A percentile compares a stretch with the other conserved stretches of the same genome.
These are phyloP conservation scores for Dascillus cervinus DNA, from an alignment of 2,888 invertebrate genomes.

Conservation along the genomic window DNA sequence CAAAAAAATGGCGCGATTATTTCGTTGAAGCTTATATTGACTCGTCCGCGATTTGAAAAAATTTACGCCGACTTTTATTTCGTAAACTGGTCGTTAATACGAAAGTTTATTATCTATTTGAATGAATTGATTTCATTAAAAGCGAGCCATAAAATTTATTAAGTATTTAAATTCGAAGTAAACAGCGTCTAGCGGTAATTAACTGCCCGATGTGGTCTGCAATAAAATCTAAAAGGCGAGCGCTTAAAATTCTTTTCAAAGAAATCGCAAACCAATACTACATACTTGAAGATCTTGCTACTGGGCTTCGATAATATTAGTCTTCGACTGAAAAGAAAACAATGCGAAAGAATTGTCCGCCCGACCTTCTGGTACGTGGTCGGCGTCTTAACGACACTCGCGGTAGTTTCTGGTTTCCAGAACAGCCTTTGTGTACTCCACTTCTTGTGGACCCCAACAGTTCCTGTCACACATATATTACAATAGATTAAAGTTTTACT, in stretches of 20 bases:
- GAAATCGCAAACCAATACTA: slow-evolving; percentile 9
- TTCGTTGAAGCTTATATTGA: too few species aligned
- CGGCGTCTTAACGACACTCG: slow-evolving; percentile 27
- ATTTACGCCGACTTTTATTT: too few species aligned
- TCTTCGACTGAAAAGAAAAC: slow-evolving; percentile 19
- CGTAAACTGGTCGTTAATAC: too few species aligned
- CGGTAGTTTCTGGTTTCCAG: slow-evolving; percentile 24
- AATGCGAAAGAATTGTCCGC: slow-evolving; percentile 27
- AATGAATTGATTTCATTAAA: too few species aligned
- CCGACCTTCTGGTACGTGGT: slow-evolving; percentile 33
- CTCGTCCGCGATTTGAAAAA: too few species aligned
- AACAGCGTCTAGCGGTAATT: too few species aligned
- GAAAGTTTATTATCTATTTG: too few species aligned
- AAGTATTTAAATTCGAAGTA: too few species aligned
- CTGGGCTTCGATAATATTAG: slow-evolving; percentile 17
- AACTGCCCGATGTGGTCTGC: too few species aligned
- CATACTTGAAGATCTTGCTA: slow-evolving; percentile 9
- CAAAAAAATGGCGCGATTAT: too few species aligned
- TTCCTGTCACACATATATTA: slow-evolving; percentile 38
- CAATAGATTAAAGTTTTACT: slow-evolving; percentile 26
- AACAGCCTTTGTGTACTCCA: slow-evolving; percentile 28
- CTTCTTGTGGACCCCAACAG: slow-evolving; percentile 31
- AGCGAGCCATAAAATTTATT: too few species aligned
- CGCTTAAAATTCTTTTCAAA: slow-evolving; percentile 3
- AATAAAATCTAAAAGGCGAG: too few species aligned